Evolutionary conservation across 2,113 vertebrate species (phyloP), one percentile per base, ranked within the genome.

Genomic region (Macheiramphus alcinus): DNA sequence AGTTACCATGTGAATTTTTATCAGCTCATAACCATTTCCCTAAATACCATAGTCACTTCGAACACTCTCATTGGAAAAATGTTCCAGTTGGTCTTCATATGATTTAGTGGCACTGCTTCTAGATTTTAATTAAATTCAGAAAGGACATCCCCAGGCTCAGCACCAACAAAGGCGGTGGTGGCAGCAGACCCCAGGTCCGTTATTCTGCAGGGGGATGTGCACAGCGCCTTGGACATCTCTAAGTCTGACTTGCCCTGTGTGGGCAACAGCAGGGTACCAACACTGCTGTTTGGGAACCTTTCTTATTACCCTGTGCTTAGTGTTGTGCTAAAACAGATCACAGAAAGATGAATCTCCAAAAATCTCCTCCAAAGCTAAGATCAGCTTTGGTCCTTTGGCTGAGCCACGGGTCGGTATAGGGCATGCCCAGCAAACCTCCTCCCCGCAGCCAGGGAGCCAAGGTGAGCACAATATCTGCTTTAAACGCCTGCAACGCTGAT

Each of bases 371-470:
- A 18, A 52, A 67, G 16, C 47, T 20, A 31, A 18, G 21, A 16
- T 7, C 9, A 34, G 18, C 45, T 68, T 59, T n/a, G 68, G 21
- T 31, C 36, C 42, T 2, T 19, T 2, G 34, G 29, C 45, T 50
- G 50, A 56, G 70, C 7, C 0, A 0, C 1, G 25, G 17, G 68
- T 38, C 1, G 6, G 6, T 15, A 4, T 0, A 22, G 45, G 56
- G 4, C 36, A 11, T 17, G 7, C 31, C 23, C 83, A 38, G 59
- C 63, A 68, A 80, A 21, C 12, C 25, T 55, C 29, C 6, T 50
- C 40, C 50, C 52, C 2, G 3, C 22, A 58, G 42, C 52, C 86
- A 43, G 13, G 10, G 29, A 70, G 68, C 23, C 6, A 1, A 45
- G 36, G 10, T 1, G 65, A 78, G 73, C 22, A 15, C 32, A 21